Evolutionary conservation across 2,888 invertebrate genomes (phyloP).

Genomic region (Pandemis corylana): DNA sequence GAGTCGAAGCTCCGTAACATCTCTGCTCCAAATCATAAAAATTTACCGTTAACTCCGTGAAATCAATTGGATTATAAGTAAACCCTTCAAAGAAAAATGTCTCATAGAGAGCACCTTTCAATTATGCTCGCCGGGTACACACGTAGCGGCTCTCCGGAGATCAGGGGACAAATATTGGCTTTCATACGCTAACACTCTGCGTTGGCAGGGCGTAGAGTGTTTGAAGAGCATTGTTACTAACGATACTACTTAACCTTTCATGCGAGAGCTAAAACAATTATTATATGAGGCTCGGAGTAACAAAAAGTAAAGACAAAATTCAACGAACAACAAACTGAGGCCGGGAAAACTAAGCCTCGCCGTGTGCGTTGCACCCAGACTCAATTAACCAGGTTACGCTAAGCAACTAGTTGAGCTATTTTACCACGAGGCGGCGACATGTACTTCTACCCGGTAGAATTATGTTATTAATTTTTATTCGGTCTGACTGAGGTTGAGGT

Average conservation of each 20-base stretch:
- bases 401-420: too few relatives aligned
- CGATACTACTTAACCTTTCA: conserved; percentile 12
- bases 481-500: too few relatives aligned
- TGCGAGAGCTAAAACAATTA: background rate
- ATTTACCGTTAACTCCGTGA: background rate
- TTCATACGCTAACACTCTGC: conserved; percentile 47
- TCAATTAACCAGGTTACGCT: too few relatives aligned
- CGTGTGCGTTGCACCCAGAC: too few relatives aligned
- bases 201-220: conserved; percentile 31
- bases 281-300: too few relatives aligned
- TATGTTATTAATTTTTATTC: too few relatives aligned
- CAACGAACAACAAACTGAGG: too few relatives aligned
- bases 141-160: conserved; percentile 47
- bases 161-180: conserved; percentile 68
- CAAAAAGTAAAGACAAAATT: too few relatives aligned
- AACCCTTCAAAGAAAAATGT: conserved; percentile 17
- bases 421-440: too few relatives aligned
- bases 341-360: too few relatives aligned
- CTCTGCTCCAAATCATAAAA: background rate
- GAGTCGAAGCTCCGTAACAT: too few relatives aligned
- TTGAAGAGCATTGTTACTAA: conserved; percentile 35
- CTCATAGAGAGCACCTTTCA: conserved; percentile 28
- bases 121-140: conserved; percentile 28
- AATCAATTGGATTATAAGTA: background rate
- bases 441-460: too few relatives aligned